A percentile compares a stretch with the other conserved stretches of the same genome.
phyloP scores from a whole-genome alignment of 2,797 vertebrate genomes.

The Labeo calbasu region DNA sequence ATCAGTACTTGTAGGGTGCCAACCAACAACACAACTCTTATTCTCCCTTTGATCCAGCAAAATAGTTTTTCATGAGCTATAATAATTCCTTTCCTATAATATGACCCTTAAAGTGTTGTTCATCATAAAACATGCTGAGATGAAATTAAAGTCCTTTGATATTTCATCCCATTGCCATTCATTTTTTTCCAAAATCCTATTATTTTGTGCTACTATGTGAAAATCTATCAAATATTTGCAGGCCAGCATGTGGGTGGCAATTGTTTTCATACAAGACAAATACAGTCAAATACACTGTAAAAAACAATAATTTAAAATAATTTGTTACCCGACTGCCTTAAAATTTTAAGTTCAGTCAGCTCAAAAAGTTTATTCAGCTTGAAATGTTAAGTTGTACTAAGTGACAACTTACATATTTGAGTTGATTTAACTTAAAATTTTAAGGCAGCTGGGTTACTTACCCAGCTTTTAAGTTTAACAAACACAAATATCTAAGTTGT shows the following conservation, averaged over 20 bases:
- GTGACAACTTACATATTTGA: too few species aligned
- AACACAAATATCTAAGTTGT: too few species aligned
- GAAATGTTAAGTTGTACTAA: too few species aligned
- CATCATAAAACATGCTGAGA: not conserved
- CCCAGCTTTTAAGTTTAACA: too few species aligned
- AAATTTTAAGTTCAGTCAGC: too few species aligned
- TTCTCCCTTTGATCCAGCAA: slow-evolving; percentile 13
- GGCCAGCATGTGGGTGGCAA: slow-evolving; percentile 11
- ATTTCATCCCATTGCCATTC: not conserved
- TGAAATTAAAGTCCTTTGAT: slow-evolving; percentile 18
- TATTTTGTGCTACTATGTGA: slow-evolving; percentile 13
- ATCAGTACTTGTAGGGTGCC: not conserved
- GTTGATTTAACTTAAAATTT: too few species aligned
- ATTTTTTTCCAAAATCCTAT: not conserved
- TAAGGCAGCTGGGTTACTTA: too few species aligned
- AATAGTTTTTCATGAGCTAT: not conserved
- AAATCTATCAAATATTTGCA: slow-evolving; percentile 33
- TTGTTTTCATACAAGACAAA: slow-evolving; percentile 36
- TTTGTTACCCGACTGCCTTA: too few species aligned
- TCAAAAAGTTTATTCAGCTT: too few species aligned
- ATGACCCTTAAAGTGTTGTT: not conserved
- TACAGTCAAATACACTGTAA: not conserved
- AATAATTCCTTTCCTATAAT: not conserved
- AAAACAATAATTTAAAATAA: too few species aligned
- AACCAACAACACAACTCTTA: not conserved